Base-by-base conservation (phyloP, 2,888 invertebrate species). In the Tetragonisca angustula region DNA sequence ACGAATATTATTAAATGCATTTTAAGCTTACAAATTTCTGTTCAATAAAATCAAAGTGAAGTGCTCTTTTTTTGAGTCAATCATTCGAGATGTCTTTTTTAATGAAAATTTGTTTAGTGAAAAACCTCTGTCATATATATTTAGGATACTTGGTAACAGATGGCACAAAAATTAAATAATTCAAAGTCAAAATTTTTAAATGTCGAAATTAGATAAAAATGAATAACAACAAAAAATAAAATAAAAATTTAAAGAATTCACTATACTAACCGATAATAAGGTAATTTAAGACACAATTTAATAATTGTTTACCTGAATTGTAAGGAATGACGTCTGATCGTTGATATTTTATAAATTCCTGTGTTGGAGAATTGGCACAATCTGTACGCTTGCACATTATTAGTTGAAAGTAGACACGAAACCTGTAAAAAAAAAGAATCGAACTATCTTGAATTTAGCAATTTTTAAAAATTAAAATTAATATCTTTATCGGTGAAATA, bases 381-480 rank as follows among this genome's bases (percentile, higher is more conserved):
- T 96, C 70, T 93, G 94, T n/a, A 91, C 95, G 89, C 96, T 96
- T 96, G 81, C 93, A 94, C 72, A 91, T 91, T 73, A 94, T 90
- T 76, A 93, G 90, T 81, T 93, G 92, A 85, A 94, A 94, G 83
- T 94, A 94, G 36, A 94, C 89, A 64, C 94, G 92, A 88, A 94
- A 94, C 83, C 94, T 94, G 91, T 59, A 89, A 89, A 67, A 84
- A 36, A 9, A n/a, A 56, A 1, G 3, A 52, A 32, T 54, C 6
- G 9, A 13, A 27, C 6, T 4, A 13, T 19, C 9, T 56, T n/a
- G 13, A n/a, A n/a, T 9, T 43, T 43, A 11, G 43, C 9, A 43
- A 43, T 43, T 43, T 43, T 43, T 43, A 9, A 43, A 43, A 43
- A 43, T 43, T 43, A n/a, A n/a, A n/a, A 56, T 56, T 56, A 56